Evolutionary conservation across 2,888 invertebrate species (phyloP), one percentile per base, ranked within the genome.

Genomic region (Thera obeliscata): DNA sequence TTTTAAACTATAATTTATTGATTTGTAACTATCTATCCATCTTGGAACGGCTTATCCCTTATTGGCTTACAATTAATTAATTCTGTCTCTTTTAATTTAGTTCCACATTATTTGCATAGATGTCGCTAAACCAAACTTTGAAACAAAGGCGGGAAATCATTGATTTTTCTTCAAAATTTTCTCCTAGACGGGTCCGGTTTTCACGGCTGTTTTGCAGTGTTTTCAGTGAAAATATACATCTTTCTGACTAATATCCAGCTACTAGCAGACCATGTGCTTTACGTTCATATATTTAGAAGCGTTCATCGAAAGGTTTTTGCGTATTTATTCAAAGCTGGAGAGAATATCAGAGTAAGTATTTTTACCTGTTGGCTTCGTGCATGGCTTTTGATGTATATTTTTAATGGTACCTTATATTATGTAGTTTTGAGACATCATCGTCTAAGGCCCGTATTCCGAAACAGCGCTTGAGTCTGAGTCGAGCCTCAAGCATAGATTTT

Each of bases 41-140:
- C 43, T 46, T 22, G 22, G 22, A 2, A 46, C 43, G 8, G 43
- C 9, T 46, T 46, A 38, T 46, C 6, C 3, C 9, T 2, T 8
- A 9, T 1, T 46, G 2, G 9, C 6, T 9, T 9, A 0, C 43
- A 5, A 1, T 46, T 9, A 3, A 46, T 9, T 9, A 7, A 9
- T n/a, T 2, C n/a, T 36, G 2, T 0, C 2, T 11, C 9, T 49
- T 7, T 8, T 49, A 7, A 54, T 43, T 6, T 60, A 64, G 64
- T 67, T 64, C 56, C 12, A 9, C 3, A 2, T 11, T 11, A 22
- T 7, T 48, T 7, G 46, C 60, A 46, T 9, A 67, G 67, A 61
- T 67, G 64, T 52, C 67, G 22, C 66, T 41, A 8, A 57, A 48
- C 22, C n/a, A 52, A 38, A 46, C 9, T 9, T 48, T 59, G 50